Evolutionary conservation across 2,888 invertebrate species (phyloP), one percentile per base, ranked within the genome.

Genomic region (Mythimna ferrago): DNA sequence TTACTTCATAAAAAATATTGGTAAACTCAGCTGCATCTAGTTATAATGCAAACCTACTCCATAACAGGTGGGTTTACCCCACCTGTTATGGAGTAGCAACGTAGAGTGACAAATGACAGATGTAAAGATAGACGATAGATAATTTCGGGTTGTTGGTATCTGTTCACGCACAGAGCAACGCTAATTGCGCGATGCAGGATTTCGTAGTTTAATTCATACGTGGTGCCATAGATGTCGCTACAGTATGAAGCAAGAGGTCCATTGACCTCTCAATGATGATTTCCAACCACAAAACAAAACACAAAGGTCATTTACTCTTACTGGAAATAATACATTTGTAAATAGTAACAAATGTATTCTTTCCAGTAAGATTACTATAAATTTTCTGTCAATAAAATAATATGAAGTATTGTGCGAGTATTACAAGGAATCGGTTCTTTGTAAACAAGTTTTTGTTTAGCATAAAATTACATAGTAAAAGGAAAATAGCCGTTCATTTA

Each of bases 291-390:
- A 26, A 26, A 26, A 26, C 5, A 48, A 44, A 11, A 44, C 16
- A 1, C 11, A 2, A 35, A 58, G 5, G 5, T 5, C 7, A 44
- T n/a, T 26, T 4, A 64, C 51, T 56, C 26, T 41, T 21, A 35
- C 35, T 66, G 54, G 26, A 81, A 65, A 19, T 19, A 56, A 9
- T 14, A 16, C 16, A n/a, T 56, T 19, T 14, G 7, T 26, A 26
- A 26, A 26, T 26, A 26, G 26, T 26, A 26, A 26, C 26, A 16
- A 14, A 66, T 19, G 35, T 9, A 14, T 44, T 41, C 32, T 21
- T 21, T 32, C 11, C 9, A 26, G 26, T 26, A 26, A 26, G 26
- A 26, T 26, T 26, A 26, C 26, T 48, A 32, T n/a, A 26, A 44
- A 53, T 51, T 7, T 57, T 11, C 6, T 7, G 32, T 26, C 19